phyloP scores from a whole-genome alignment of 1,140 invertebrate genomes.

The Watersipora subatra region DNA sequence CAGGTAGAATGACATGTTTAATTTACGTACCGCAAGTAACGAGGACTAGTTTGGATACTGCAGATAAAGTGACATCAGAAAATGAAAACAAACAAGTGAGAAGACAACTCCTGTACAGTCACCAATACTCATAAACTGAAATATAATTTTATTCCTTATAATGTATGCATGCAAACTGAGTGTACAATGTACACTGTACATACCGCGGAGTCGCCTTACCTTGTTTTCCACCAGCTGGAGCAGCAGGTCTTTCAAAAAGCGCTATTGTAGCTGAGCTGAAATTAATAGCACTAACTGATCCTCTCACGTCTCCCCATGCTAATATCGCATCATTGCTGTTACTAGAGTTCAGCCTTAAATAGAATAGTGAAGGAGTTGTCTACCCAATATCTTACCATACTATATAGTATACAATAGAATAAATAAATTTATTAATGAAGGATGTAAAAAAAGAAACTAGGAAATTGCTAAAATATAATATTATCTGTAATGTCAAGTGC shows the following conservation, averaged over 20 bases:
- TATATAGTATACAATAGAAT: not conserved
- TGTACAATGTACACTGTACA: no score
- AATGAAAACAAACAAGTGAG: no score
- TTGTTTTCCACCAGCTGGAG: conserved; percentile 35
- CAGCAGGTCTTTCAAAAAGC: conserved; percentile 36
- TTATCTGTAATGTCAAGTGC: no score
- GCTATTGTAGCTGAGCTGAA: conserved; percentile 36
- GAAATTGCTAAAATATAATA: no score
- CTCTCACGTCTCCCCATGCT: conserved; percentile 37
- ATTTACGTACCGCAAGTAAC: no score
- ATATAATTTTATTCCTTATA: no score
- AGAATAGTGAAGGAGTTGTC: not conserved
- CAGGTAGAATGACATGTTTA: no score
- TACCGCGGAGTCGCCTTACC: conserved; percentile 20
- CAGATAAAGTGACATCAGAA: no score
- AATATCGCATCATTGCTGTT: conserved; percentile 37
- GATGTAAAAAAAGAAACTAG: not conserved
- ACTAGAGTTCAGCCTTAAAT: conserved; percentile 30
- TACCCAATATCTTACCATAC: not conserved
- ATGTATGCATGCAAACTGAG: no score
- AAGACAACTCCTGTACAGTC: no score
- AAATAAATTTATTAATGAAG: not conserved
- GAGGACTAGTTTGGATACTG: no score
- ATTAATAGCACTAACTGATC: conserved; percentile 31
- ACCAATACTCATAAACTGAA: no score